A percentile compares a stretch with the other conserved stretches of the same genome.
Evolutionary conservation across 2,797 vertebrate genomes (phyloP).

Genomic region (Ataeniobius toweri): DNA sequence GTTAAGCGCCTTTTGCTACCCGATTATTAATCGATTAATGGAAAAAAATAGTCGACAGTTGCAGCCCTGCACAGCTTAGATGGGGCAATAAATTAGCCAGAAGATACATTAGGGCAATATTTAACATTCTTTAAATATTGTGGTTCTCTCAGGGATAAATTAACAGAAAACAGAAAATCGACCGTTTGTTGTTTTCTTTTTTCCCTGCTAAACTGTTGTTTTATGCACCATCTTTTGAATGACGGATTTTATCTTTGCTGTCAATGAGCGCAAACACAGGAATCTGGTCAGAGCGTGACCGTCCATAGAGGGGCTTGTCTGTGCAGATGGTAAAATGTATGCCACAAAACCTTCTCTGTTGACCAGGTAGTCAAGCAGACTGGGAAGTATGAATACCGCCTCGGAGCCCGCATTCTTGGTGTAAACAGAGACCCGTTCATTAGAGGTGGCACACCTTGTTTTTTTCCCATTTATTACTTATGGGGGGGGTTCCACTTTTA

Average conservation of each 20-base stretch:
- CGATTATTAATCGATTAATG: too few relatives aligned
- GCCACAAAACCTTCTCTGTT: neutral
- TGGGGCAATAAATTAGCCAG: neutral
- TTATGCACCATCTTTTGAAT: neutral
- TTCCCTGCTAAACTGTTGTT: neutral
- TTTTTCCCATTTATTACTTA: neutral
- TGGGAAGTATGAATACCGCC: neutral
- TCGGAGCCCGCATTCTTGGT: slow-evolving; percentile 1
- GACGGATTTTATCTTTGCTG: neutral
- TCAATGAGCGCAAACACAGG: neutral
- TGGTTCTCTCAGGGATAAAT: neutral
- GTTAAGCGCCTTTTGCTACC: too few relatives aligned
- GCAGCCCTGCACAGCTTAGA: too few relatives aligned
- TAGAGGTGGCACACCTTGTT: neutral
- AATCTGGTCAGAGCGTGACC: neutral
- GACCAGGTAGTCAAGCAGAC: neutral
- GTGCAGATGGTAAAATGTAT: neutral
- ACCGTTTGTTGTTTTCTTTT: neutral
- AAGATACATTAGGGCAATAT: neutral
- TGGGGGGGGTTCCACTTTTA: neutral
- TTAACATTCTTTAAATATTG: neutral
- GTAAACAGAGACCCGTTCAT: slow-evolving; percentile 5
- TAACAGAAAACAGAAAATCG: neutral
- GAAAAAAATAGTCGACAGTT: too few relatives aligned
- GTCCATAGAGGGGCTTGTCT: neutral